Percentiles rank a stretch among this genome's conserved stretches.
phyloP scores from a whole-genome alignment of 2,888 invertebrate species.

The Portevinia maculata region DNA sequence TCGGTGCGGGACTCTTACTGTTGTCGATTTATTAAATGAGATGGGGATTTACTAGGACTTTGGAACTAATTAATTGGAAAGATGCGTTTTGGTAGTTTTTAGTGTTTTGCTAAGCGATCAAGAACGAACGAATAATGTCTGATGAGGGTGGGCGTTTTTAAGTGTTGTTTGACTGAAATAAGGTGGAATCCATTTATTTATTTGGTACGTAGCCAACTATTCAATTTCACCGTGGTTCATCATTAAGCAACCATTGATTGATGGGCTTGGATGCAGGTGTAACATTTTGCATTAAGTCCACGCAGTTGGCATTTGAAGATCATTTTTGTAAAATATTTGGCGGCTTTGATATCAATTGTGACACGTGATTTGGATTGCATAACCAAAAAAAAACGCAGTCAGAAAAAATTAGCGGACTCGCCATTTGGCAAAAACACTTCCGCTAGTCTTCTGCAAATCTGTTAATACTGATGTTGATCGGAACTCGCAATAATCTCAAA shows the following conservation, averaged over 20 bases:
- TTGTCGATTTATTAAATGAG: conserved; percentile 53
- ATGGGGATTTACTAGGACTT: conserved; percentile 24
- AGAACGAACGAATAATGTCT: background rate
- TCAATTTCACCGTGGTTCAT: background rate
- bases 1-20: conserved; percentile 4
- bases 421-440: no score
- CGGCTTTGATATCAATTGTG: no score
- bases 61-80: conserved; percentile 56
- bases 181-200: background rate
- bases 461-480: no score
- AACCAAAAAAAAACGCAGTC: no score
- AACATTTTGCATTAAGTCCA: background rate
- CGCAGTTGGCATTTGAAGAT: no score
- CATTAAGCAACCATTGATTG: background rate
- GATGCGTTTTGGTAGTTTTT: conserved; percentile 17
- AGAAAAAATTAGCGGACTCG: no score
- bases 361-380: no score
- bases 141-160: background rate
- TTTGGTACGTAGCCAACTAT: background rate
- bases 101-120: background rate
- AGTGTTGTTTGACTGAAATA: background rate
- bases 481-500: no score
- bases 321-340: no score
- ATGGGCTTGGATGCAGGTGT: background rate
- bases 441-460: no score